Evolutionary conservation across 2,888 invertebrate species (phyloP).

Genomic region (Agrochola lota): DNA sequence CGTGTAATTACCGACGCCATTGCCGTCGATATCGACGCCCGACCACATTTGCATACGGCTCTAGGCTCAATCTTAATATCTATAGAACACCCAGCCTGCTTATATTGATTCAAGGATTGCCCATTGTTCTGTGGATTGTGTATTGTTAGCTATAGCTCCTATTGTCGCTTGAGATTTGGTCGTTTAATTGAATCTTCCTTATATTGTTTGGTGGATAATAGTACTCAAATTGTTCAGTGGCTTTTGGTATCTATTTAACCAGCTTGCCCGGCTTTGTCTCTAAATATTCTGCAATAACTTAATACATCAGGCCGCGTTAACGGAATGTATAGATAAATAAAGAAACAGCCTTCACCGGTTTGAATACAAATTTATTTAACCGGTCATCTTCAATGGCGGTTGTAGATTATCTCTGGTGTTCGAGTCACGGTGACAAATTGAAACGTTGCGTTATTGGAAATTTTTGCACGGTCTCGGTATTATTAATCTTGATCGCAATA

Average conservation of each 20-base stretch:
- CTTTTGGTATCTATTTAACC: constrained; percentile 61
- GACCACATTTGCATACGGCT: constrained; percentile 83
- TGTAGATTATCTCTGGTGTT: constrained; percentile 64
- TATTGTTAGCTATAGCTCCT: constrained; percentile 78
- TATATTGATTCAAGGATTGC: constrained; percentile 81
- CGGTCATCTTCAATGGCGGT: constrained; percentile 61
- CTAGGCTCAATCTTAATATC: constrained; percentile 69
- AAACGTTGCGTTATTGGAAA: constrained; percentile 68
- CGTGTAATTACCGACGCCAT: constrained; percentile 86
- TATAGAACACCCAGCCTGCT: constrained; percentile 70
- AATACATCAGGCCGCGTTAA: constrained; percentile 40
- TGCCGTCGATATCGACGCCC: constrained; percentile 80
- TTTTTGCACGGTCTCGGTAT: constrained; percentile 65
- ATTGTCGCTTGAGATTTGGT: constrained; percentile 77
- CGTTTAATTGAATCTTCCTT: constrained; percentile 80
- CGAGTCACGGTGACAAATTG: constrained; percentile 66
- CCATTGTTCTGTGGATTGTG: constrained; percentile 83
- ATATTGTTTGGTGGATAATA: constrained; percentile 74
- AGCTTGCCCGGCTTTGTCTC: constrained; percentile 42
- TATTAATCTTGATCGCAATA: constrained; percentile 68
- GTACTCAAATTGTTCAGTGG: constrained; percentile 66
- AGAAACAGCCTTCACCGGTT: constrained; percentile 55
- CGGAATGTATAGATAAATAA: constrained; percentile 50
- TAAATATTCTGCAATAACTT: constrained; percentile 49
- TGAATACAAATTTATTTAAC: constrained; percentile 64